phyloP scores from a whole-genome alignment of 2,113 vertebrate genomes.

The Ptychochromis oligacanthus region DNA sequence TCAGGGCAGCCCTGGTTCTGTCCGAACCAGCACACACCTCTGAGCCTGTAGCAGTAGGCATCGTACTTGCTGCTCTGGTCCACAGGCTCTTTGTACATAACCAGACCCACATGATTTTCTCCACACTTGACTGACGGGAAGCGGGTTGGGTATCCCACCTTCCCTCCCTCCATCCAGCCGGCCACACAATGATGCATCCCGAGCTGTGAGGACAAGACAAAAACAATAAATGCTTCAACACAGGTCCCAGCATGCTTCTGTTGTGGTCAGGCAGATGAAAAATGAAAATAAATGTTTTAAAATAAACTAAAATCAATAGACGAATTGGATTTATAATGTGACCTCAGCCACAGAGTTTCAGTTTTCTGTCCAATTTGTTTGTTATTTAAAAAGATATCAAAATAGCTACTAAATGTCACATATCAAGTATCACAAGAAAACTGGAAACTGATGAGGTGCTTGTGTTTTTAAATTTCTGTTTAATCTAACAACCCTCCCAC shows the following conservation, averaged over 20 bases:
- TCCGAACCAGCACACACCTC: constrained; percentile 82
- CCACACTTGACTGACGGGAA: constrained; percentile 87
- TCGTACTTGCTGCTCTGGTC: constrained; percentile 84
- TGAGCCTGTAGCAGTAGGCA: constrained; percentile 88
- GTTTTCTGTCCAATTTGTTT: neutral
- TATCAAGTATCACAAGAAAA: neutral
- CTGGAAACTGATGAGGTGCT: neutral
- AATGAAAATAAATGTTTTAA: neutral
- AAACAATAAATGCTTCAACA: neutral
- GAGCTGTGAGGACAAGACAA: constrained; percentile 76
- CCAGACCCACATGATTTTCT: constrained; percentile 84
- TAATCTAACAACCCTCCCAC: neutral
- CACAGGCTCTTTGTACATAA: constrained; percentile 83
- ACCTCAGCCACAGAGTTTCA: too few relatives aligned
- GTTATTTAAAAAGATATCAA: neutral
- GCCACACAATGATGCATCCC: constrained; percentile 91
- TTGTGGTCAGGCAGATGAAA: neutral
- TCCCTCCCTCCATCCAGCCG: constrained; percentile 89
- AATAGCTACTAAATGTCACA: neutral
- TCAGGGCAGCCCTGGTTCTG: too few relatives aligned
- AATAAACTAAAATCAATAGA: too few relatives aligned
- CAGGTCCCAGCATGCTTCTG: neutral
- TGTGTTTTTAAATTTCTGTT: neutral
- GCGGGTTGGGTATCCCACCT: constrained; percentile 87
- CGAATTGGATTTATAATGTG: too few relatives aligned